Base-by-base conservation (phyloP, 1,140 invertebrate species). In the Euschistus heros region DNA sequence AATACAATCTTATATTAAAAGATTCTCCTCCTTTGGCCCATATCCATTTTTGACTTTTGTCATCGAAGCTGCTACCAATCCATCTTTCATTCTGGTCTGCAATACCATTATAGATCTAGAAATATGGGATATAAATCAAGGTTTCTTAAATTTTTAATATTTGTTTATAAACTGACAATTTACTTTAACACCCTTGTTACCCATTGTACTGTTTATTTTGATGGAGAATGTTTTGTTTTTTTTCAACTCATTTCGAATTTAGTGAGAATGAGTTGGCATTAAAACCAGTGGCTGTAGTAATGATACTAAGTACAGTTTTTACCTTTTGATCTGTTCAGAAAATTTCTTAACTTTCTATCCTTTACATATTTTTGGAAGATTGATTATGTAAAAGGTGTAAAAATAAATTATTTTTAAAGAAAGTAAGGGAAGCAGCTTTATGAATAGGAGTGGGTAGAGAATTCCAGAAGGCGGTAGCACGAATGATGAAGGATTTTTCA, bases 61-160 rank as follows among this genome's bases (percentile, higher is more conserved):
- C 85, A 75, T 89, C 83, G 72, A 83, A 89, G 52, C 85, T 81
- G 5, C 86, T 86, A 10, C 85, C 86, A 67, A 88, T 86, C 86
- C 87, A 89, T 69, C 86, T 78, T 67, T 86, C 85, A 1, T 18
- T 18, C 8, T 30, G 26, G 4, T 20, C 59, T 61, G 54, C 54
- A 57, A 57, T 57, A 57, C 54, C 54, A 50, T 50, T 22, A 57
- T 57, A 57, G 18, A 6, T 57, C 54, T 57, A 57, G n/a, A n/a
- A n/a, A n/a, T n/a, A n/a, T 57, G 20, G 20, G n/a, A n/a, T n/a
- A n/a, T n/a, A n/a, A n/a, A n/a, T n/a, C n/a, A 20, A 22, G n/a
- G 47, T 50, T 20, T 50, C 47, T 50, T 50, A 50, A 20, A 6
- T 6, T 50, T 50, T 2, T 17, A 47, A 47, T 47, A 14, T 47